Conservation (phyloP, 1,140 invertebrate species). For the Drepana arcuata region DNA sequence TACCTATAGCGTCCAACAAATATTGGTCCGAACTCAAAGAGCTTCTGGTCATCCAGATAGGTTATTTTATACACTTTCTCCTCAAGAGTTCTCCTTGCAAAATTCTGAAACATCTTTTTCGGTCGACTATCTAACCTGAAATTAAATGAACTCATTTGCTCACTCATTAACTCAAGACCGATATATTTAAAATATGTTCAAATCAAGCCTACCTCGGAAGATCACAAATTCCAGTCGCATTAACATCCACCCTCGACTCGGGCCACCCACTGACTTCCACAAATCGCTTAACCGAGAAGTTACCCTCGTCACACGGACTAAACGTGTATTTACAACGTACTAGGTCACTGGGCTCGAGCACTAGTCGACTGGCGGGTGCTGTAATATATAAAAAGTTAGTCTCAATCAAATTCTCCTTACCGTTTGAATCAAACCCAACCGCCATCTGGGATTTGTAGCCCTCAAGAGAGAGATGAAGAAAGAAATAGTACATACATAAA, state of each 20-base stretch:
- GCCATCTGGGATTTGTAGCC: no score
- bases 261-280: constrained; percentile 61
- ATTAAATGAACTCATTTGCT: no score
- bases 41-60: constrained; percentile 51
- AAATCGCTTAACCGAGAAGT: constrained; percentile 42
- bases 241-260: constrained; percentile 42
- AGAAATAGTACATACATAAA: no score
- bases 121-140: constrained; percentile 50
- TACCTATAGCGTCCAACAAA: constrained; percentile 49
- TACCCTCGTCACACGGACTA: constrained; percentile 47
- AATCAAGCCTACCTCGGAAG: constrained; percentile 59
- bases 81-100: constrained; percentile 43
- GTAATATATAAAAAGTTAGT: no score
- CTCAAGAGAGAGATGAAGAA: no score
- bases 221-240: constrained; percentile 50
- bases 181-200: no score
- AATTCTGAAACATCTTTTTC: constrained; percentile 62
- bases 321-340: constrained; percentile 58
- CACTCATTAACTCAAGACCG: no score
- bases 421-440: no score
- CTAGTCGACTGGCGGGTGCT: constrained; percentile 24
- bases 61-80: constrained; percentile 51
- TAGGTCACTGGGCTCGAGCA: constrained; percentile 50
- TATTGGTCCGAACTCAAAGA: constrained; percentile 60
- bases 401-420: no score